A percentile compares a stretch with the other conserved stretches of the same genome.
Evolutionary conservation across 1,140 invertebrate species (phyloP).

Genomic region (Drosophila sp.): DNA sequence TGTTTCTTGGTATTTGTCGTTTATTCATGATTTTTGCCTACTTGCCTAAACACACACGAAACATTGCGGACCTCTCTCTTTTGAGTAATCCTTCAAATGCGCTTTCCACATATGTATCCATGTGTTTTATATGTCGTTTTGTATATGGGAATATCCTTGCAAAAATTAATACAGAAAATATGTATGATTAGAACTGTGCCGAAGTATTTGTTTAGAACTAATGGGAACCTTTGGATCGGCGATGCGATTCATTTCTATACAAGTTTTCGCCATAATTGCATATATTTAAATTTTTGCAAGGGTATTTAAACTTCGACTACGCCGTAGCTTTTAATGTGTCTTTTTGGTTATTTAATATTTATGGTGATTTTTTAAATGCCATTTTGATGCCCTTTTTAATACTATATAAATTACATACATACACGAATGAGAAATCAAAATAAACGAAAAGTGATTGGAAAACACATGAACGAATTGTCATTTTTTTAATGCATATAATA

Average conservation of each 20-base stretch:
- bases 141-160: slow-evolving; percentile 15
- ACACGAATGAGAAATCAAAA: slow-evolving; percentile 75
- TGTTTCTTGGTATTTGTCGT: slow-evolving; percentile 63
- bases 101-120: background rate
- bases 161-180: background rate
- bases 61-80: background rate
- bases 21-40: slow-evolving; percentile 43
- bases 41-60: slow-evolving; percentile 39
- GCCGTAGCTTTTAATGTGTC: background rate
- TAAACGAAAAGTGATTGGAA: slow-evolving; percentile 25
- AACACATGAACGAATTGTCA: slow-evolving; percentile 65
- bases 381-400: slow-evolving; percentile 70
- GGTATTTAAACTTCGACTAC: slow-evolving; percentile 18
- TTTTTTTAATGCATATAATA: slow-evolving; percentile 5
- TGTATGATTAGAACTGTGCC: background rate
- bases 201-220: background rate
- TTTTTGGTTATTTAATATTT: slow-evolving; percentile 18
- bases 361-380: slow-evolving; percentile 66
- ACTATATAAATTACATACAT: slow-evolving; percentile 78
- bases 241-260: too few relatives aligned
- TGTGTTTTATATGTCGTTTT: slow-evolving; percentile 21
- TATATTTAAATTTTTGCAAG: slow-evolving; percentile 20
- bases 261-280: background rate
- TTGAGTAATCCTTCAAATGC: slow-evolving; percentile 35
- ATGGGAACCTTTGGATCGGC: too few relatives aligned